A percentile compares a stretch with the other conserved stretches of the same genome.
These are phyloP conservation scores for Heliconius hortense DNA, from an alignment of 2,888 invertebrate genomes.

Conservation along the genomic window DNA sequence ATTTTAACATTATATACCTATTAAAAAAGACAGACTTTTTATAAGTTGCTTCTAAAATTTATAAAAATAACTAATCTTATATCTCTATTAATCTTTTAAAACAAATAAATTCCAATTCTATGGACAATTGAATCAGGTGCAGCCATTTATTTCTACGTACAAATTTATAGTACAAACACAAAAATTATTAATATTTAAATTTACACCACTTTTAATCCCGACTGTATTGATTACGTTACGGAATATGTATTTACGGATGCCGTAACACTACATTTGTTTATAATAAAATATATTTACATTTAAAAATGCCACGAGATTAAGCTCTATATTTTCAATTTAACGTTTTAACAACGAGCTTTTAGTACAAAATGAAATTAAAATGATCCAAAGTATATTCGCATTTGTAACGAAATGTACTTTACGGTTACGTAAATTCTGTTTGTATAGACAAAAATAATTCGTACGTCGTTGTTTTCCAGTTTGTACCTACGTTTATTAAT, in stretches of 20 bases:
- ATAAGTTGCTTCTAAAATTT: too few species aligned
- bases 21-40: too few species aligned
- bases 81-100: too few species aligned
- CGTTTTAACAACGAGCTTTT: background rate
- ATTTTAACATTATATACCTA: too few species aligned
- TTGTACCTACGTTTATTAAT: background rate
- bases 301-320: background rate
- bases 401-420: background rate
- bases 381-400: background rate
- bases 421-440: background rate
- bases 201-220: background rate
- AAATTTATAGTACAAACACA: background rate
- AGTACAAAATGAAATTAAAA: background rate
- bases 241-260: background rate
- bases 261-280: background rate
- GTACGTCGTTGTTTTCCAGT: background rate
- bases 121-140: background rate
- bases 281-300: constrained; percentile 3
- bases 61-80: too few species aligned
- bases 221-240: background rate
- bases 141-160: background rate
- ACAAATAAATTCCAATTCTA: too few species aligned
- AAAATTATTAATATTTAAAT: constrained; percentile 9
- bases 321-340: background rate
- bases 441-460: background rate